These are phyloP conservation scores for Pristionchus entomophagus DNA, from an alignment of 2,888 invertebrate genomes.

Conservation along the genomic window DNA sequence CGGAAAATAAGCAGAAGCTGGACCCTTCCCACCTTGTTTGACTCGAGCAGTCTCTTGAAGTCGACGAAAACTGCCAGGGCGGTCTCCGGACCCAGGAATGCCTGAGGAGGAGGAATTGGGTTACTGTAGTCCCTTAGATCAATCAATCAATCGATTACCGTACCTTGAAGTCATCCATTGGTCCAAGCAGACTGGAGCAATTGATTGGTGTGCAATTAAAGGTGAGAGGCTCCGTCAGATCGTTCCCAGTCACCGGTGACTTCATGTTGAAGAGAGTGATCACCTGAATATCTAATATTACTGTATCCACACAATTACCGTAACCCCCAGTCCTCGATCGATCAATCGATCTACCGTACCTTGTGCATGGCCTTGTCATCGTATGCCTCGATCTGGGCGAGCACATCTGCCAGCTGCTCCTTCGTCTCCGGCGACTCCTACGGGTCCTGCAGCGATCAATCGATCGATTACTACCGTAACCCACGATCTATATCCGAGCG, in stretches of 20 bases:
- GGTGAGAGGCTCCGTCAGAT: slow-evolving; percentile 93
- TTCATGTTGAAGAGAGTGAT: slow-evolving; percentile 91
- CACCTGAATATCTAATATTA: slow-evolving; percentile 76
- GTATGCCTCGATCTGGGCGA: slow-evolving; percentile 81
- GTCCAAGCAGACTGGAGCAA: slow-evolving; percentile 98
- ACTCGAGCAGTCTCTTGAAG: slow-evolving; percentile 95
- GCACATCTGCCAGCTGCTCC: slow-evolving; percentile 84
- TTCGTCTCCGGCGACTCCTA: slow-evolving; percentile 83
- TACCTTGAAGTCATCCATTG: slow-evolving; percentile 90
- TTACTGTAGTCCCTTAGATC: too few relatives aligned
- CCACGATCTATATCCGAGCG: too few relatives aligned
- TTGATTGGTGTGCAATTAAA: slow-evolving; percentile 99
- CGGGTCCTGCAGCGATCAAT: slow-evolving; percentile 89
- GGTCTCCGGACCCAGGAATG: slow-evolving; percentile 94
- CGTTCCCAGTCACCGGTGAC: slow-evolving; percentile 94
- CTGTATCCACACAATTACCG: slow-evolving; percentile 78
- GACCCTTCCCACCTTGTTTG: slow-evolving; percentile 86
- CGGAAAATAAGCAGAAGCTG: neutral
- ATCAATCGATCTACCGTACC: slow-evolving; percentile 30
- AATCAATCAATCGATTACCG: neutral
- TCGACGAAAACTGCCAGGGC: slow-evolving; percentile 99
- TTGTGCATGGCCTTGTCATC: slow-evolving; percentile 72
- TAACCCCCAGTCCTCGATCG: slow-evolving; percentile 76
- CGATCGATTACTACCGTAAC: too few relatives aligned
- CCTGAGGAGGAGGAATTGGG: slow-evolving; percentile 46